Conservation (phyloP, 2,888 invertebrate species). For the Cataglyphis altisquamis region DNA sequence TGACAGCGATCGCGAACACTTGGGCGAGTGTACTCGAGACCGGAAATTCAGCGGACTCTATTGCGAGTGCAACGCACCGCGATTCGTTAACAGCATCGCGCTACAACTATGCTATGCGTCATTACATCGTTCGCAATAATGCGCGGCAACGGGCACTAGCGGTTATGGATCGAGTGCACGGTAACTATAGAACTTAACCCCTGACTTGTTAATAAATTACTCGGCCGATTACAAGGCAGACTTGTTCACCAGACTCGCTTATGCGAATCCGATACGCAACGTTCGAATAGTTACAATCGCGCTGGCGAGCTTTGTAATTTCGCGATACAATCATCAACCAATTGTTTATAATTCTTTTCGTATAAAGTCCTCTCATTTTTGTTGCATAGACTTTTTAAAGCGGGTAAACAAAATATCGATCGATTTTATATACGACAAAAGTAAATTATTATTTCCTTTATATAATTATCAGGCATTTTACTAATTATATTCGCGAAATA, state of each 20-base stretch:
- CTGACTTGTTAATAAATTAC: constrained; percentile 55
- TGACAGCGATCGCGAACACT: constrained; percentile 52
- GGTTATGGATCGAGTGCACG: constrained; percentile 32
- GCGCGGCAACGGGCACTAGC: background rate
- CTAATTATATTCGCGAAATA: background rate
- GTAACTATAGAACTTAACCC: constrained; percentile 42
- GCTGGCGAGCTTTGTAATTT: background rate
- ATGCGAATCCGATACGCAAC: constrained; percentile 40
- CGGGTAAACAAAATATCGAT: background rate
- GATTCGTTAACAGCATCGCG: constrained; percentile 48
- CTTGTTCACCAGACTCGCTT: constrained; percentile 42
- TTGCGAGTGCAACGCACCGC: constrained; percentile 39
- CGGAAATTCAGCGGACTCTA: constrained; percentile 49
- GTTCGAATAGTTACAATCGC: background rate
- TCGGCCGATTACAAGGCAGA: constrained; percentile 51
- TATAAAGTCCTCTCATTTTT: background rate
- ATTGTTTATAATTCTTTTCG: background rate
- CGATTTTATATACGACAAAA: background rate
- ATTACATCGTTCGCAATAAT: constrained; percentile 48
- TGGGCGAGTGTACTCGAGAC: constrained; percentile 30
- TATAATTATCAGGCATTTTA: constrained; percentile 3
- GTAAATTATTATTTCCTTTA: constrained; percentile 12
- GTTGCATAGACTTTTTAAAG: background rate
- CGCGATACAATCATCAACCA: background rate
- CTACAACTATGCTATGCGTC: constrained; percentile 35